Base-by-base conservation (phyloP, 2,113 vertebrate species). In the Pleuronectes platessa region DNA sequence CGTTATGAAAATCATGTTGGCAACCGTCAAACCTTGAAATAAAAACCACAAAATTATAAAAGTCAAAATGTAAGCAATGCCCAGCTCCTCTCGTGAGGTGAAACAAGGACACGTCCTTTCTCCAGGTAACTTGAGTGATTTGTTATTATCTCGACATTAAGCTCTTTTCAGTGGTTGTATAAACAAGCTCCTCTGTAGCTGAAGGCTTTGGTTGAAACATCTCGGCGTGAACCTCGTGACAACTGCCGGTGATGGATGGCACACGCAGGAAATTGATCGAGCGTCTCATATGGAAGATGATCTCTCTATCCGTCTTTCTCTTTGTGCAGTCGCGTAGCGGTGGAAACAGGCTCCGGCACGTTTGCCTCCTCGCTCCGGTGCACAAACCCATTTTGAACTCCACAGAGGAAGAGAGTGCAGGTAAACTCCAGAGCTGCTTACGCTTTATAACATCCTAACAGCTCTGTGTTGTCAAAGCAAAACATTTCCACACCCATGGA, bases 221-320 rank as follows among this genome's bases (percentile, higher is more conserved):
- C 14, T 35, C 18, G 40, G 31, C 12, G 15, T 26, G 15, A 14
- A 13, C 15, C 21, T 13, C 11, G 2, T n/a, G 51, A 59, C 61
- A 18, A 18, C 40, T 45, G 21, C 61, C 18, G 4, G 8, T 79
- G 70, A 79, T 58, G 45, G 70, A 79, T 68, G 70, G 12, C 49
- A 37, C 12, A 10, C 10, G 18, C 15, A 14, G 14, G 58, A 26
- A 62, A 53, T 6, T 40, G 20, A 68, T 49, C 21, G 49, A 77
- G 73, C 12, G 14, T 70, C 14, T 70, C 42, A 24, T n/a, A 17
- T 45, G 54, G 45, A 53, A 26, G 53, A 56, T 71, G 42, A 75
- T 62, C 35, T 55, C 47, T 67, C 18, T 21, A 3, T 40, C 31
- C 4, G 2, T 67, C 70, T 23, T 27, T 10, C 21, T 68, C n/a